Evolutionary conservation across 2,797 vertebrate genomes (phyloP).

Genomic region (Molothrus aeneus): DNA sequence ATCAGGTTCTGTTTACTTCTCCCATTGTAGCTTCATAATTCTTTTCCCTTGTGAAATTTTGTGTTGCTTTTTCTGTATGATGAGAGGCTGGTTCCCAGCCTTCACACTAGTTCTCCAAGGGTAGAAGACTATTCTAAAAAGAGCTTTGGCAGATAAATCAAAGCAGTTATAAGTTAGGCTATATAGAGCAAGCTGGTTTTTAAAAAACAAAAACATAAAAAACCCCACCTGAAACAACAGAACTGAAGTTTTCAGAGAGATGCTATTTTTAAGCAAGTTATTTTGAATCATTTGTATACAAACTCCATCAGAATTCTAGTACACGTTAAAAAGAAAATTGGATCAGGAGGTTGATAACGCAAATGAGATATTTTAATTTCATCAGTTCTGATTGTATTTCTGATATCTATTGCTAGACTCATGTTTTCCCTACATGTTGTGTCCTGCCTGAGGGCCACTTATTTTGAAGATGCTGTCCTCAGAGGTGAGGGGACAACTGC

Average conservation of each 20-base stretch:
- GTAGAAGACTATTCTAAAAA: neutral
- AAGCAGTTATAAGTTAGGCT: neutral
- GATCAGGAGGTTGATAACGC: fast-evolving
- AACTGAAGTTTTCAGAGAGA: neutral
- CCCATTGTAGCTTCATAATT: neutral
- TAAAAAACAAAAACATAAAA: neutral
- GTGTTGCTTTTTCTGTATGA: neutral
- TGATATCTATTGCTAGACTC: neutral
- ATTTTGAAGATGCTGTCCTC: neutral
- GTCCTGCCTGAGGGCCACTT: neutral
- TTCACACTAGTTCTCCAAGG: neutral
- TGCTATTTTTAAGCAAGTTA: neutral
- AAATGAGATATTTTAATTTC: neutral
- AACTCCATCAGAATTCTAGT: neutral
- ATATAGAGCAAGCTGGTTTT: neutral
- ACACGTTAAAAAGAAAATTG: neutral
- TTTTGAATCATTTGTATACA: neutral
- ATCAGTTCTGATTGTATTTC: neutral
- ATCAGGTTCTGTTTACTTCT: neutral
- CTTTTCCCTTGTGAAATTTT: neutral
- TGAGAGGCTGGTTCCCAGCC: neutral
- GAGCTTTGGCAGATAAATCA: neutral
- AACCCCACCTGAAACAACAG: fast-evolving
- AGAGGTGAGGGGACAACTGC: neutral
- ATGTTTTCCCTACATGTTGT: neutral